Evolutionary conservation across 2,113 vertebrate species (phyloP), one percentile per base, ranked within the genome.

Genomic region (Mesocricetus auratus): DNA sequence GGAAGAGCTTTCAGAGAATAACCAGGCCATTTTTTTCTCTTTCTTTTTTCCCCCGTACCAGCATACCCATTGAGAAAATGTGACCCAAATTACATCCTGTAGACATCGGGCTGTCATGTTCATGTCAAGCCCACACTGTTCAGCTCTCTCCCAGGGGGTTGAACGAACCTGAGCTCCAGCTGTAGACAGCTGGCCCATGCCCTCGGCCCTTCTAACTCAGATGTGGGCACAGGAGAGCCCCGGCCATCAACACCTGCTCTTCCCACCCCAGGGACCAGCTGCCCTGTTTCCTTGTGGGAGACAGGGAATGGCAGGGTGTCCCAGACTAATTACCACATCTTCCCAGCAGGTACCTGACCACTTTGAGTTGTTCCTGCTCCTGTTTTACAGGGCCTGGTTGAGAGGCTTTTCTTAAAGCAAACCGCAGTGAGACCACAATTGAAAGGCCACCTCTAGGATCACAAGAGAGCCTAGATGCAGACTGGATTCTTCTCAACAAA

Each of bases 401-500:
- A 39, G 0, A 82, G 10, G 19, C 64, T 60, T 73, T 3, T 64
- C 5, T 26, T 3, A 9, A 29, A 94, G 22, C 24, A 74, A 39
- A 45, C 21, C 19, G 0, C 10, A 60, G 93, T 9, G 3, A 12
- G 4, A 29, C 16, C 0, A 5, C 2, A 47, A 36, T 75, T 45
- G 2, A 86, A 73, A 89, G 66, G 68, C 26, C 78, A 22, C 5
- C 47, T 21, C 21, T 2, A 1, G 2, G 8, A 13, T 60, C 60
- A 45, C 19, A 3, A 9, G 36, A 60, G 73, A 50, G 58, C 83
- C 39, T 0, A 1, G 1, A 0, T 3, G 0, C 1, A 31, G 5
- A 91, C 10, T 42, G 29, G 58, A n/a, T 50, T 60, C 3, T 58
- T 88, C 82, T 64, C 1, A 0, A 12, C 50, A 71, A 86, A 93